phyloP scores from a whole-genome alignment of 2,113 vertebrate species.

The Guaruba guarouba region DNA sequence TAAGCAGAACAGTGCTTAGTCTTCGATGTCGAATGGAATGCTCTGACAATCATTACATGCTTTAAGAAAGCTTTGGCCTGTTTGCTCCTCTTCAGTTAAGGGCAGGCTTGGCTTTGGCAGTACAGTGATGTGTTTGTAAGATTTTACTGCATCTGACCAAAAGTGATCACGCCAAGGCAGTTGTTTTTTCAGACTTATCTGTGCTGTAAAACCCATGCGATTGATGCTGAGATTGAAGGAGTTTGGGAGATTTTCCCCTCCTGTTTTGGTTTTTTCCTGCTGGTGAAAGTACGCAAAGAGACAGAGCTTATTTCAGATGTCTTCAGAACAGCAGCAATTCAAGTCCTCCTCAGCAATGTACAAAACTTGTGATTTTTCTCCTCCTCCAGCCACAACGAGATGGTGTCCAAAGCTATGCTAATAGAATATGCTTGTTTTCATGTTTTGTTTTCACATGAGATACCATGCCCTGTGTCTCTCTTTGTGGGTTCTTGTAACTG shows the following conservation, averaged over 20 bases:
- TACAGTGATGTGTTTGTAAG: neutral
- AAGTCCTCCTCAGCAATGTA: neutral
- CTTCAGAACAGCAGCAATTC: neutral
- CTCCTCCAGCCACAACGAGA: neutral
- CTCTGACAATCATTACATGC: neutral
- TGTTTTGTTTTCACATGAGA: slow-evolving; percentile 65
- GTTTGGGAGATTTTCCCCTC: neutral
- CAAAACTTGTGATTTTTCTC: slow-evolving; percentile 57
- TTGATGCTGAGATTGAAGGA: neutral
- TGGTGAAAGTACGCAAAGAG: neutral
- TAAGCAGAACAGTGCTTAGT: neutral
- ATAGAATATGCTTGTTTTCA: neutral
- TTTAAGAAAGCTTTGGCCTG: neutral
- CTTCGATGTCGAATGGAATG: neutral
- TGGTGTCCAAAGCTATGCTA: neutral
- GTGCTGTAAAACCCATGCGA: neutral
- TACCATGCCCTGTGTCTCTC: slow-evolving; percentile 55
- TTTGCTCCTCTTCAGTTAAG: neutral
- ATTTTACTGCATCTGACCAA: neutral
- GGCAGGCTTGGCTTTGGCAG: neutral
- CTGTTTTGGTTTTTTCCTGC: neutral
- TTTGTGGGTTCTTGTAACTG: slow-evolving; percentile 69
- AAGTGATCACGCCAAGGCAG: neutral
- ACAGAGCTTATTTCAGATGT: neutral
- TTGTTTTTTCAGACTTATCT: neutral